Evolutionary conservation across 2,797 vertebrate genomes (phyloP).

Genomic region (Pseudochirops cupreus): DNA sequence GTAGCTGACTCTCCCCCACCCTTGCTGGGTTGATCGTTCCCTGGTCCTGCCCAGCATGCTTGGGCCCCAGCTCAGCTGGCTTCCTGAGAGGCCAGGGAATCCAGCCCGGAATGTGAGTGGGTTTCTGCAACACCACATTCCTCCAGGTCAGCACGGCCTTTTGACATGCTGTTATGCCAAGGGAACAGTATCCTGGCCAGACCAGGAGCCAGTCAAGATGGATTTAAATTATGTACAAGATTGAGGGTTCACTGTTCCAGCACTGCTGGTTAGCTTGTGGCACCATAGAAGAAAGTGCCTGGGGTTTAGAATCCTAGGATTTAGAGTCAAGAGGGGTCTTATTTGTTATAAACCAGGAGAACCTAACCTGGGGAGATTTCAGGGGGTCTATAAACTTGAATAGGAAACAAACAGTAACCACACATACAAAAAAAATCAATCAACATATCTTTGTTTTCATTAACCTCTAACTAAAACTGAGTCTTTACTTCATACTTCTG

Average conservation of each 20-base stretch:
- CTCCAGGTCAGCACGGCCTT: background rate
- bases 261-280: background rate
- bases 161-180: background rate
- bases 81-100: background rate
- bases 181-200: background rate
- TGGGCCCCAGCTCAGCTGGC: background rate
- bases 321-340: background rate
- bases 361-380: background rate
- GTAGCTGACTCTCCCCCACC: background rate
- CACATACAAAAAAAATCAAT: background rate
- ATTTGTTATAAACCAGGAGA: background rate
- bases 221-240: background rate
- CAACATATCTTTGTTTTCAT: background rate
- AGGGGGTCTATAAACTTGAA: background rate
- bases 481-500: background rate
- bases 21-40: background rate
- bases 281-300: background rate
- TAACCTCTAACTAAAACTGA: background rate
- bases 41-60: background rate
- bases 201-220: background rate
- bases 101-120: background rate
- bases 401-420: background rate
- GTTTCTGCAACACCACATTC: background rate
- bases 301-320: background rate
- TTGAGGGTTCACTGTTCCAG: background rate